Evolutionary conservation across 2,797 vertebrate species (phyloP).

Genomic region (Lacerta agilis): DNA sequence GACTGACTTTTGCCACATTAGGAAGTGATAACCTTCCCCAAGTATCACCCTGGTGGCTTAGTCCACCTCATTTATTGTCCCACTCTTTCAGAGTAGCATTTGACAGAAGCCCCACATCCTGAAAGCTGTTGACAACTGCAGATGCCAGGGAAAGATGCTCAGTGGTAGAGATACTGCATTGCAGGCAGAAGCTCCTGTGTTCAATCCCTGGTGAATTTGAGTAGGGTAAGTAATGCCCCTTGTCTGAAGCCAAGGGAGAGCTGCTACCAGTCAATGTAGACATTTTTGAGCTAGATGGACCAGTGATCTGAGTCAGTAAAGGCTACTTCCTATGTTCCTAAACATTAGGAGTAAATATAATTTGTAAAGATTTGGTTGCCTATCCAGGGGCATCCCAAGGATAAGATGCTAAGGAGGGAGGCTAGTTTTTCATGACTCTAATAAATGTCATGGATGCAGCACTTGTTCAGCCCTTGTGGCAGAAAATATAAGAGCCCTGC

Average conservation of each 20-base stretch:
- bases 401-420: too few species aligned
- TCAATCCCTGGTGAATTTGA: background rate
- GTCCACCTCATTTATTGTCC: too few species aligned
- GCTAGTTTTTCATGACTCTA: background rate
- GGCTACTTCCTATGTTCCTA: too few species aligned
- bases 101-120: background rate
- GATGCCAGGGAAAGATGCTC: too few species aligned
- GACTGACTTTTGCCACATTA: background rate
- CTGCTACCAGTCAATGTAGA: background rate
- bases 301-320: too few species aligned
- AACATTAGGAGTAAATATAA: background rate
- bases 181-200: background rate
- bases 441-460: background rate
- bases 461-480: background rate
- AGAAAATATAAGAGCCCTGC: background rate
- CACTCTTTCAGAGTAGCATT: background rate
- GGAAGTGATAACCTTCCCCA: background rate
- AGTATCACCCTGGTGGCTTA: background rate
- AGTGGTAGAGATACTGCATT: too few species aligned
- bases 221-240: too few species aligned
- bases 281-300: background rate
- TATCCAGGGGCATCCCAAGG: background rate
- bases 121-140: background rate
- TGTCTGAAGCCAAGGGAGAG: too few species aligned
- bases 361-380: rapidly evolving